These are phyloP conservation scores for Trachelus troglodyta DNA, from an alignment of 2,888 invertebrate genomes.

Conservation along the genomic window DNA sequence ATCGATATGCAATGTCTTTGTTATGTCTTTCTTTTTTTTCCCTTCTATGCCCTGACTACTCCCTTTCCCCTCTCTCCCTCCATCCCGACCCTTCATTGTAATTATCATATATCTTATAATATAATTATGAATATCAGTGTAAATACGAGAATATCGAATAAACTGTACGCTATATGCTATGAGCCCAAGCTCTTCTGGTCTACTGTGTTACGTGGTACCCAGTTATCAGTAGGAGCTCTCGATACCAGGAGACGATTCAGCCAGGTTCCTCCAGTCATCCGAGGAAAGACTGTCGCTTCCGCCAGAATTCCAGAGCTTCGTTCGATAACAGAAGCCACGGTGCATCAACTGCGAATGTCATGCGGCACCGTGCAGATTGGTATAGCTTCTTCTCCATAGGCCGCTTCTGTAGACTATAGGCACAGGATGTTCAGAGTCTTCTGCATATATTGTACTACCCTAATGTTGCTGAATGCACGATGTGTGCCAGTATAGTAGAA, in stretches of 20 bases:
- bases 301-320: neutral
- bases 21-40: neutral
- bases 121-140: slow-evolving; percentile 18
- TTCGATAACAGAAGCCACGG: neutral
- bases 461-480: neutral
- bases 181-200: neutral
- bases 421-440: neutral
- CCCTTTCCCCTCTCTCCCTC: neutral
- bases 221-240: neutral
- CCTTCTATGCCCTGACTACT: neutral
- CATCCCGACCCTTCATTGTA: slow-evolving; percentile 53
- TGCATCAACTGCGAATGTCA: neutral
- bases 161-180: slow-evolving; percentile 13
- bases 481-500: neutral
- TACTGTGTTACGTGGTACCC: neutral
- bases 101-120: slow-evolving; percentile 42
- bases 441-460: neutral
- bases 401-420: neutral
- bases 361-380: too few relatives aligned
- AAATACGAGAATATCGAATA: slow-evolving; percentile 17
- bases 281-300: neutral
- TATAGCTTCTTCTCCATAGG: neutral
- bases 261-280: neutral
- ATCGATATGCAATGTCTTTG: neutral
- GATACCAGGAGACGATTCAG: neutral